Percentiles rank a stretch among this genome's conserved stretches.
These are phyloP conservation scores for Haliclona indistincta DNA, from an alignment of 37 sponge, comb jelly and placozoan species.

Conservation along the genomic window DNA sequence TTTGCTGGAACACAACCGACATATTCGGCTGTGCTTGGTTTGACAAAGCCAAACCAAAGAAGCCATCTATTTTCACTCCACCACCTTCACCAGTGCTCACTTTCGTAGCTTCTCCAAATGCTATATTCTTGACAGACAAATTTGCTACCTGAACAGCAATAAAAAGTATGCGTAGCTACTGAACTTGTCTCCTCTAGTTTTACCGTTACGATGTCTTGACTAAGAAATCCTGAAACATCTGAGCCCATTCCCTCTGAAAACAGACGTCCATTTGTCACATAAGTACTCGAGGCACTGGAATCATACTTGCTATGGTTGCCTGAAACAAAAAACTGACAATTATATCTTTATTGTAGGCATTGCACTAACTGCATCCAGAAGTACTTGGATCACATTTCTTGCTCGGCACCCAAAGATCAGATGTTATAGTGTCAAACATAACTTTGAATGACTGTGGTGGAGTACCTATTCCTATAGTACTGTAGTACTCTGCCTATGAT, in stretches of 20 bases:
- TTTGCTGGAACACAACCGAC: constrained; percentile 76
- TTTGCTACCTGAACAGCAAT: constrained; percentile 61
- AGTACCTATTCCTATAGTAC: no score
- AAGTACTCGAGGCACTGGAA: constrained; percentile 75
- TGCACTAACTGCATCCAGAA: no score
- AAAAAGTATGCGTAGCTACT: background rate
- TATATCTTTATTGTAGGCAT: no score
- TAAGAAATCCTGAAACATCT: constrained; percentile 88
- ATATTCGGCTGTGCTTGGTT: constrained; percentile 68
- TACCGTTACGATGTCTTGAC: constrained; percentile 80
- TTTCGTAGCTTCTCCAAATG: constrained; percentile 89
- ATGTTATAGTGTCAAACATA: no score
- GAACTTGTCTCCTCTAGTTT: background rate
- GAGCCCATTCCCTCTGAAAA: constrained; percentile 82
- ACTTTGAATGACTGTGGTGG: no score
- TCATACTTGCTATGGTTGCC: constrained; percentile 60
- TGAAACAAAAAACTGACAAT: background rate
- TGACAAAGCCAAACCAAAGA: constrained; percentile 87
- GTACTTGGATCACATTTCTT: no score
- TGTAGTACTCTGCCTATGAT: no score
- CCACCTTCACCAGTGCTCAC: constrained; percentile 85
- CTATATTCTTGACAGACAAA: constrained; percentile 54
- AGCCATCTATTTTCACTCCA: constrained; percentile 99
- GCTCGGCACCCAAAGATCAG: no score
- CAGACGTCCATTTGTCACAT: constrained; percentile 69